These are phyloP conservation scores for Tetragonula carbonaria DNA, from an alignment of 2,888 invertebrate species.

Conservation along the genomic window DNA sequence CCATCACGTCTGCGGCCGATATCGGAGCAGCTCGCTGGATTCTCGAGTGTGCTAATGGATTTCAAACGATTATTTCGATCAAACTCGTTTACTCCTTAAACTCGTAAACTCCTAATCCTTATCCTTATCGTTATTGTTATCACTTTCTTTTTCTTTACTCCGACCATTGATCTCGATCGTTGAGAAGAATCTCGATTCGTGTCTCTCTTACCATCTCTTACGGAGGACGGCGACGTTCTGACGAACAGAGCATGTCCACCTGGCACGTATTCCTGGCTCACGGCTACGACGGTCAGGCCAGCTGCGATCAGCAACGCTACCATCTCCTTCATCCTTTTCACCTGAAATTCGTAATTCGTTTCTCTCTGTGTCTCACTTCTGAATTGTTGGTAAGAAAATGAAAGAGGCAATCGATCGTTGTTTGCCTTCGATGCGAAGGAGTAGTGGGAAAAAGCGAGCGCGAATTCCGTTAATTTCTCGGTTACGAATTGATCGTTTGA, in stretches of 20 bases:
- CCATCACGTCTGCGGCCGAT: slow-evolving; percentile 88
- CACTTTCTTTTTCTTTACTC: background rate
- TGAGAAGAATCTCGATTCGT: slow-evolving; percentile 15
- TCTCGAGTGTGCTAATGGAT: slow-evolving; percentile 75
- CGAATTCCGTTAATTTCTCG: no score
- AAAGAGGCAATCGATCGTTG: no score
- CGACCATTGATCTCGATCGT: background rate
- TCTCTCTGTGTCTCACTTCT: no score
- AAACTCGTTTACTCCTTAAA: slow-evolving; percentile 32
- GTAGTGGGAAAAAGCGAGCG: no score
- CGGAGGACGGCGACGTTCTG: slow-evolving; percentile 52
- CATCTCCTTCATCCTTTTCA: slow-evolving; percentile 53
- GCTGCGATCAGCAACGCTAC: slow-evolving; percentile 57
- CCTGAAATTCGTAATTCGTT: slow-evolving; percentile 39
- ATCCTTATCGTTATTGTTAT: no score
- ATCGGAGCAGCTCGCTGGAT: slow-evolving; percentile 72
- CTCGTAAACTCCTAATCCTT: background rate
- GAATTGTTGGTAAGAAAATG: no score
- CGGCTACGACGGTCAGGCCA: slow-evolving; percentile 42
- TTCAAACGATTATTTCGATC: slow-evolving; percentile 62
- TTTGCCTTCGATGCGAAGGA: no score
- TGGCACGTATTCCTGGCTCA: slow-evolving; percentile 54
- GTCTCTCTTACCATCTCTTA: slow-evolving; percentile 58
- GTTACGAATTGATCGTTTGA: no score
- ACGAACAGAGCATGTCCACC: slow-evolving; percentile 68